A percentile compares a stretch with the other conserved stretches of the same genome.
Conservation (phyloP, 92 coral and sea anemone species). For the Chrysogorgia sp. region DNA sequence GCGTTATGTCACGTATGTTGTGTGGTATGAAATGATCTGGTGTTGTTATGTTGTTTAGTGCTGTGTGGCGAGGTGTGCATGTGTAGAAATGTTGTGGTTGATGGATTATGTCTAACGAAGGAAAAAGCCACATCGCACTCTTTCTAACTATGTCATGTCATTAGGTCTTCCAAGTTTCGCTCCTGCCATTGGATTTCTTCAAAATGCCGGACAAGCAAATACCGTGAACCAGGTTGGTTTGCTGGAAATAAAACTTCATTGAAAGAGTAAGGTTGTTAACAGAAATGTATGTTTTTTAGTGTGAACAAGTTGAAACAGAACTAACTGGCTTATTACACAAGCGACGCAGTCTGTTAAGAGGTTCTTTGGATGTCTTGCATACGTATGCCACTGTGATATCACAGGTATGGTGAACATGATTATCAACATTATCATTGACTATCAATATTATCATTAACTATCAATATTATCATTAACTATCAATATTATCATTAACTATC, state of each 20-base stretch:
- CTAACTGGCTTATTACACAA: conserved; percentile 86
- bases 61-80: too few relatives aligned
- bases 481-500: background rate
- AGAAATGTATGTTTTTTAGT: conserved; percentile 49
- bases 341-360: conserved; percentile 77
- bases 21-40: background rate
- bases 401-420: conserved; percentile 47
- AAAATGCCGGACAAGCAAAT: conserved; percentile 96
- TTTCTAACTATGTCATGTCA: background rate
- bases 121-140: background rate
- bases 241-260: background rate
- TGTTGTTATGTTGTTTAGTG: too few relatives aligned
- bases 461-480: background rate
- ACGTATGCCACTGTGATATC: conserved; percentile 98
- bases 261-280: background rate
- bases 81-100: too few relatives aligned
- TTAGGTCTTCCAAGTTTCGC: conserved; percentile 96
- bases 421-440: background rate
- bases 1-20: background rate
- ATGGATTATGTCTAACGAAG: background rate
- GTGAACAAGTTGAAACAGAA: conserved; percentile 97
- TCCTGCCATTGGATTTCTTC: conserved; percentile 90
- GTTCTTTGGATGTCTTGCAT: conserved; percentile 86
- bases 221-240: conserved; percentile 84
- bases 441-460: background rate